phyloP scores from a whole-genome alignment of 2,113 vertebrate genomes.

The Atractosteus spatula region DNA sequence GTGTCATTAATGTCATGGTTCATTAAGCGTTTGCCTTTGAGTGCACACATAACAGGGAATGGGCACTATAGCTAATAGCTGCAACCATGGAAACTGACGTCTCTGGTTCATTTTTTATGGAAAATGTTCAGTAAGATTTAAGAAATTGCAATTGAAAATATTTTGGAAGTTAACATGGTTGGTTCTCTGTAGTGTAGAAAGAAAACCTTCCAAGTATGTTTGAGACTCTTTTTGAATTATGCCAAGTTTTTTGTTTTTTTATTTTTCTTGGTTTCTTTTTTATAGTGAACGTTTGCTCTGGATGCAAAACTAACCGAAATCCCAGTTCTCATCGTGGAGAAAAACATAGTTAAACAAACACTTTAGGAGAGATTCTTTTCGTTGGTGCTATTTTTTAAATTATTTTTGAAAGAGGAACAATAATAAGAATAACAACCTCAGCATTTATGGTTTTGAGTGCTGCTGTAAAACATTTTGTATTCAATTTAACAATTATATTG shows the following conservation, averaged over 20 bases:
- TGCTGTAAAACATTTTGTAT: no score
- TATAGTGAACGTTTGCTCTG: no score
- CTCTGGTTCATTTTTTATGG: conserved; percentile 24
- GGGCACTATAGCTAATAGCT: conserved; percentile 30
- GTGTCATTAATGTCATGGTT: conserved; percentile 46
- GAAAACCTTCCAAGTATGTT: background rate
- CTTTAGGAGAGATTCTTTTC: no score
- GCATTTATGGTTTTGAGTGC: no score
- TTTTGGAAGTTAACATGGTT: conserved; percentile 7
- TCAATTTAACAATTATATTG: no score
- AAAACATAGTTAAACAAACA: no score
- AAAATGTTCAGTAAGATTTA: conserved; percentile 24
- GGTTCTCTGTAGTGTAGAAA: conserved; percentile 7
- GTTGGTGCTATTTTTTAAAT: no score
- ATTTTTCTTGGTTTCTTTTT: background rate
- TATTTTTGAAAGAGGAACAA: no score
- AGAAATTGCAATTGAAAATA: conserved; percentile 8
- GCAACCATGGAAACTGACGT: conserved; percentile 38
- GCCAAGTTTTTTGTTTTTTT: background rate
- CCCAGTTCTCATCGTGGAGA: no score
- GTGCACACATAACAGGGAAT: conserved; percentile 30
- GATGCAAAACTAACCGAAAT: background rate
- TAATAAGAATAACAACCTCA: no score
- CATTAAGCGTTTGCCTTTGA: conserved; percentile 37
- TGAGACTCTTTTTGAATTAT: background rate